Percentiles rank a stretch among this genome's conserved stretches.
These are phyloP conservation scores for Lipophrys pholis DNA, from an alignment of 2,113 vertebrate genomes.

Conservation along the genomic window DNA sequence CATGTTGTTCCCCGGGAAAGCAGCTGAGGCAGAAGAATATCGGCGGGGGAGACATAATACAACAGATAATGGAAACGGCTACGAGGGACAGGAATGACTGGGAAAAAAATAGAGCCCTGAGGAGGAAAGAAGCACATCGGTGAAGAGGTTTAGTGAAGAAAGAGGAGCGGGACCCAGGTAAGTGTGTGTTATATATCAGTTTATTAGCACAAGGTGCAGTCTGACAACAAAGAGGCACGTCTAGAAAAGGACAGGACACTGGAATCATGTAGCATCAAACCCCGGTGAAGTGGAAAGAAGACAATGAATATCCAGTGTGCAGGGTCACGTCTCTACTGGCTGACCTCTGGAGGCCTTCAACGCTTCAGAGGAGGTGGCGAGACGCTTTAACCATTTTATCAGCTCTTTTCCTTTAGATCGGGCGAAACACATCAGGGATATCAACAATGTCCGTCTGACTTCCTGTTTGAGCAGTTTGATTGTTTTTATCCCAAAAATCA, in stretches of 20 bases:
- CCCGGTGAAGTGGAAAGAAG: too few species aligned
- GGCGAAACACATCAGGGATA: too few species aligned
- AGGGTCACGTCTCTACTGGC: too few species aligned
- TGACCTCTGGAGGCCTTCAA: too few species aligned
- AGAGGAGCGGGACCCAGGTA: constrained; percentile 51
- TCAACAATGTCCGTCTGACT: too few species aligned
- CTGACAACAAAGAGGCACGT: constrained; percentile 38
- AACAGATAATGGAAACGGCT: constrained; percentile 17
- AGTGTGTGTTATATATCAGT: constrained; percentile 63
- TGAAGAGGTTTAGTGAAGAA: constrained; percentile 45
- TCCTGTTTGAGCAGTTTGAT: too few species aligned
- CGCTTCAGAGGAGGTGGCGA: too few species aligned
- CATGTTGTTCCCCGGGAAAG: constrained; percentile 20
- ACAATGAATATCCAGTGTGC: too few species aligned
- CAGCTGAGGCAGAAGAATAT: constrained; percentile 2
- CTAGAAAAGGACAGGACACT: constrained; percentile 25
- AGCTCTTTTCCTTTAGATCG: too few species aligned
- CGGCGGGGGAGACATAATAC: constrained; percentile 9
- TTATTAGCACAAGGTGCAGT: constrained; percentile 69
- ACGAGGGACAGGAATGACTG: not conserved
- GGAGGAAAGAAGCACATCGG: constrained; percentile 9
- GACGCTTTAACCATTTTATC: too few species aligned
- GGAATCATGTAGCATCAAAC: too few species aligned
- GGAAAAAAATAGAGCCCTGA: not conserved
- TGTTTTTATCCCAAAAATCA: too few species aligned